Evolutionary conservation across 2,797 vertebrate species (phyloP).

Genomic region (Tamandua tetradactyla): DNA sequence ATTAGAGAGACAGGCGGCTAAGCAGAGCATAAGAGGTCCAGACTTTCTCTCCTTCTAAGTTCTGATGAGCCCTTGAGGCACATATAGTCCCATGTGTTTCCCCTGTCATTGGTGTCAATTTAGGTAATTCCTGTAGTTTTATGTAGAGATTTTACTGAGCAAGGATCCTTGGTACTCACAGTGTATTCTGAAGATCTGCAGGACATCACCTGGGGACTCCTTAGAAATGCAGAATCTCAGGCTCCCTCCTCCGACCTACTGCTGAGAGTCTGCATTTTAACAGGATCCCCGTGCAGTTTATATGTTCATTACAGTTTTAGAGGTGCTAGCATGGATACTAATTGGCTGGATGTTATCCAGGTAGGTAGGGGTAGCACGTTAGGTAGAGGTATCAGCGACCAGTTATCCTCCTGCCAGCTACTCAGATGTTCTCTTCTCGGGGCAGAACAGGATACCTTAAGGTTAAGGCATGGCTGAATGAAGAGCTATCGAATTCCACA

Average conservation of each 20-base stretch:
- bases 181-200: background rate
- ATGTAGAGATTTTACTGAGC: background rate
- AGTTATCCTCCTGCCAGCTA: background rate
- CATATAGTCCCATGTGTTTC: background rate
- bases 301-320: background rate
- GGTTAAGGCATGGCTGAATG: background rate
- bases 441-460: background rate
- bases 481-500: background rate
- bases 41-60: background rate
- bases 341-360: background rate
- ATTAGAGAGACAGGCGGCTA: background rate
- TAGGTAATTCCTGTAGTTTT: background rate
- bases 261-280: background rate
- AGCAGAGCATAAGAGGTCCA: background rate
- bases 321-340: background rate
- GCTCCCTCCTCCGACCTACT: background rate
- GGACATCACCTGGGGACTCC: background rate
- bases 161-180: background rate
- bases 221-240: background rate
- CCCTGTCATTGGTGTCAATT: background rate
- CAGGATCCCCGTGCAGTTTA: background rate
- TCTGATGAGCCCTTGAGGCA: background rate
- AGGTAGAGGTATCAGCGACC: background rate
- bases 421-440: background rate
- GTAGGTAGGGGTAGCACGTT: background rate